phyloP scores from a whole-genome alignment of 1,140 invertebrate genomes.

The Zeugodacus cucurbitae region DNA sequence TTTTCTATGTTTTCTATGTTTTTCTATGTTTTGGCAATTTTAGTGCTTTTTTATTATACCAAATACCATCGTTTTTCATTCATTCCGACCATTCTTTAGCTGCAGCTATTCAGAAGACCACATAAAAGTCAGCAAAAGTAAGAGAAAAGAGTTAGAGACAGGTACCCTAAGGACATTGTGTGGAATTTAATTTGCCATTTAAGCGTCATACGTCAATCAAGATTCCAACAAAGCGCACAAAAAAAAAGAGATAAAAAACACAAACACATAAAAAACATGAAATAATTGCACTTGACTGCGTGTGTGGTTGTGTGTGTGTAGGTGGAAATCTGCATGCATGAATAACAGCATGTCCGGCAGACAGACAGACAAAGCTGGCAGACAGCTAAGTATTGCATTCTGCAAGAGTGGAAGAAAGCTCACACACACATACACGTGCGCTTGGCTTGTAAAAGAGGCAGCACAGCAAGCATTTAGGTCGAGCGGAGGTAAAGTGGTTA shows the following conservation, averaged over 20 bases:
- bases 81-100: background rate
- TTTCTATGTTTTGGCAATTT: background rate
- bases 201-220: slow-evolving; percentile 33
- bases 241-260: background rate
- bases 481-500: background rate
- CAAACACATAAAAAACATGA: background rate
- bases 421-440: background rate
- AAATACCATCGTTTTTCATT: background rate
- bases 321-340: background rate
- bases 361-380: background rate
- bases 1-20: background rate
- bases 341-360: background rate
- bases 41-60: background rate
- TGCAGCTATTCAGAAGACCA: background rate
- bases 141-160: background rate
- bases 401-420: background rate
- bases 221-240: background rate
- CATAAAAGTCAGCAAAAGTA: background rate
- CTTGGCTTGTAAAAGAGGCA: background rate
- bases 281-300: background rate
- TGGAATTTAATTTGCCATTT: slow-evolving; percentile 38
- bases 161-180: background rate
- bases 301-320: background rate
- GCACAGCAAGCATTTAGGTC: background rate
- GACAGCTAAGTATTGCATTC: background rate